Conservation (phyloP, 2,888 invertebrate species). For the Limnephilus marmoratus region DNA sequence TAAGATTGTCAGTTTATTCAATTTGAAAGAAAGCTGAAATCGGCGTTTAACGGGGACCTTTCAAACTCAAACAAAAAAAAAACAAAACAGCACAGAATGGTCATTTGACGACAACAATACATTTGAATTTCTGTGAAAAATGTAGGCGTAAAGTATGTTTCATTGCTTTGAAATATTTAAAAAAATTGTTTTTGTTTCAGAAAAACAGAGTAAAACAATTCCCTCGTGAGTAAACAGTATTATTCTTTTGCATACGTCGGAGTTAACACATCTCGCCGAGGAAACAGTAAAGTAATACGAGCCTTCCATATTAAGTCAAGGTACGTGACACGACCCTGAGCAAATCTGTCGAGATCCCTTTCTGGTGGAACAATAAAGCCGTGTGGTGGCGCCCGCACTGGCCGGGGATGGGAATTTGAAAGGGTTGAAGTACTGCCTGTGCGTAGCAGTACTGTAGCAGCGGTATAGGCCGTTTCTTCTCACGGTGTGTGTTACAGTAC, state of each 20-base stretch:
- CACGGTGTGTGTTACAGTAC: background rate
- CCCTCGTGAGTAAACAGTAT: conserved; percentile 38
- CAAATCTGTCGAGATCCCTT: conserved; percentile 37
- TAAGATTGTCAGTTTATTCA: too few relatives aligned
- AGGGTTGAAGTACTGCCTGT: conserved; percentile 7
- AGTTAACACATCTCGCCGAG: conserved; percentile 30
- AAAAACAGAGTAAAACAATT: conserved; percentile 28
- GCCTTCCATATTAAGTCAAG: conserved; percentile 50
- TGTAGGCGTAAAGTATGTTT: background rate
- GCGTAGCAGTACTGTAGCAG: background rate
- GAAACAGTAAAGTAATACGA: conserved; percentile 32
- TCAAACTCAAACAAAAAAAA: too few relatives aligned
- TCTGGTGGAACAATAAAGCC: conserved; percentile 35
- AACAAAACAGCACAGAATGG: too few relatives aligned
- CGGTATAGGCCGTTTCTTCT: background rate
- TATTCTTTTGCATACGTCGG: conserved; percentile 42
- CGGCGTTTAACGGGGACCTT: too few relatives aligned
- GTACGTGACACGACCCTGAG: conserved; percentile 48
- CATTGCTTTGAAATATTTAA: background rate
- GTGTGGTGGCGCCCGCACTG: background rate
- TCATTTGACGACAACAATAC: too few relatives aligned
- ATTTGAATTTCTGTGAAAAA: background rate
- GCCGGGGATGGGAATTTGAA: conserved; percentile 15
- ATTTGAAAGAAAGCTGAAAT: too few relatives aligned
- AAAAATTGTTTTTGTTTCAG: background rate